Percentiles rank a stretch among this genome's conserved stretches.
phyloP scores from a whole-genome alignment of 1,140 invertebrate species.

The Pomphorhynchus laevis region DNA sequence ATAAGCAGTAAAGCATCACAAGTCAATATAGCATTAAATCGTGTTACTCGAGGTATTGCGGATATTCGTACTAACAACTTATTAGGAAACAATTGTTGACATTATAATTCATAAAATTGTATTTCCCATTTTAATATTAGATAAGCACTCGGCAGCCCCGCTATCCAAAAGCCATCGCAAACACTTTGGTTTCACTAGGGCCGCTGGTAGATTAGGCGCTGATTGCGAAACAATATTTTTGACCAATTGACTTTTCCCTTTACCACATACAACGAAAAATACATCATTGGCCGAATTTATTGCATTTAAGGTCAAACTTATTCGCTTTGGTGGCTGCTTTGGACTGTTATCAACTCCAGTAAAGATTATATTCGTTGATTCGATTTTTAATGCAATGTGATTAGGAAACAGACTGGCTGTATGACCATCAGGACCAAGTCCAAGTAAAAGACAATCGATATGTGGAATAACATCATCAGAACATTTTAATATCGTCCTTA shows the following conservation, averaged over 20 bases:
- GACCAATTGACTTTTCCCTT: slow-evolving; percentile 47
- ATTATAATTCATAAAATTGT: too few species aligned
- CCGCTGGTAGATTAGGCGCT: slow-evolving; percentile 29
- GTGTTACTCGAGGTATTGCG: too few species aligned
- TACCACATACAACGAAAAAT: slow-evolving; percentile 44
- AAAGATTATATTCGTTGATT: not conserved
- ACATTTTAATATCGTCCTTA: slow-evolving; percentile 1
- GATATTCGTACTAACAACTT: too few species aligned
- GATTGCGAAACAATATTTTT: slow-evolving; percentile 32
- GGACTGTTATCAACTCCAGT: slow-evolving; percentile 40
- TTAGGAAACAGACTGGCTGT: slow-evolving; percentile 80
- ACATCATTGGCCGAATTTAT: slow-evolving; percentile 48
- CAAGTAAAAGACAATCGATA: slow-evolving; percentile 56
- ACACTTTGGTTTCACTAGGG: slow-evolving; percentile 27
- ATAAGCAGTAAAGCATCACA: too few species aligned
- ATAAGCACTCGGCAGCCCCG: slow-evolving; percentile 30
- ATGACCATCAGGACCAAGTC: slow-evolving; percentile 89
- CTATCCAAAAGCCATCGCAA: slow-evolving; percentile 42
- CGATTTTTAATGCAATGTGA: slow-evolving; percentile 26
- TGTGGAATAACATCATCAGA: slow-evolving; percentile 24
- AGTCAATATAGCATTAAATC: too few species aligned
- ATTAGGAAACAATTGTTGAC: too few species aligned
- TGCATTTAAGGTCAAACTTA: slow-evolving; percentile 62
- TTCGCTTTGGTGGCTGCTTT: slow-evolving; percentile 52
- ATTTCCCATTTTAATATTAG: too few species aligned